phyloP scores from a whole-genome alignment of 2,888 invertebrate species.

The Muscina levida region DNA sequence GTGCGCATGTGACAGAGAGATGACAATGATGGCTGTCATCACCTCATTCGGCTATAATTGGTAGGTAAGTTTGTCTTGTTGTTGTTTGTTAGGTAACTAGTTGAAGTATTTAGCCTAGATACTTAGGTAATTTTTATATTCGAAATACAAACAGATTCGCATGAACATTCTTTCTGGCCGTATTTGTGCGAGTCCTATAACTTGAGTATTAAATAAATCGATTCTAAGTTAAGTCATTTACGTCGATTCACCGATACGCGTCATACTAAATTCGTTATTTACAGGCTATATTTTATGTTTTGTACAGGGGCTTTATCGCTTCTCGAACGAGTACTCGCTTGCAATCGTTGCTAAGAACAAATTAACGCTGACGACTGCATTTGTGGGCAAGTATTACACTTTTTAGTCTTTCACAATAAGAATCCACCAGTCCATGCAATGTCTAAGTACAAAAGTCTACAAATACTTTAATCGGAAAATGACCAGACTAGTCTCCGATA shows the following conservation, averaged over 20 bases:
- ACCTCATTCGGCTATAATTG: too few species aligned
- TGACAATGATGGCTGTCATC: too few species aligned
- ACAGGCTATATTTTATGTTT: slow-evolving; percentile 42
- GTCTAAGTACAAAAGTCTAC: too few species aligned
- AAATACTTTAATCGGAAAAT: too few species aligned
- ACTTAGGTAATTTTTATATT: not conserved
- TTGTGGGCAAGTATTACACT: slow-evolving; percentile 36
- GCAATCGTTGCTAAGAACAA: slow-evolving; percentile 38
- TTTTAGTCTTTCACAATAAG: slow-evolving; percentile 24
- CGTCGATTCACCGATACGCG: not conserved
- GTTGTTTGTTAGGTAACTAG: not conserved
- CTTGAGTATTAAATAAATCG: slow-evolving; percentile 2
- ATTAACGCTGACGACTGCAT: slow-evolving; percentile 17
- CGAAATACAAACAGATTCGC: slow-evolving; percentile 18
- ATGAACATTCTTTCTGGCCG: not conserved
- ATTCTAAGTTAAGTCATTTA: slow-evolving; percentile 24
- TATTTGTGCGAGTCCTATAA: not conserved
- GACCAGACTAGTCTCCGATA: too few species aligned
- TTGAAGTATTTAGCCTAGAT: slow-evolving; percentile 13
- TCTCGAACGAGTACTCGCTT: slow-evolving; percentile 46
- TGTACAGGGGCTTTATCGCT: slow-evolving; percentile 33
- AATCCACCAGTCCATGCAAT: too few species aligned
- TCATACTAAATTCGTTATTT: slow-evolving; percentile 57
- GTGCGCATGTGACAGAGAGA: not conserved
- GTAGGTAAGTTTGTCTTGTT: too few species aligned